Conservation (phyloP, 2,797 vertebrate species). For the Hydrocynus forskahlii region DNA sequence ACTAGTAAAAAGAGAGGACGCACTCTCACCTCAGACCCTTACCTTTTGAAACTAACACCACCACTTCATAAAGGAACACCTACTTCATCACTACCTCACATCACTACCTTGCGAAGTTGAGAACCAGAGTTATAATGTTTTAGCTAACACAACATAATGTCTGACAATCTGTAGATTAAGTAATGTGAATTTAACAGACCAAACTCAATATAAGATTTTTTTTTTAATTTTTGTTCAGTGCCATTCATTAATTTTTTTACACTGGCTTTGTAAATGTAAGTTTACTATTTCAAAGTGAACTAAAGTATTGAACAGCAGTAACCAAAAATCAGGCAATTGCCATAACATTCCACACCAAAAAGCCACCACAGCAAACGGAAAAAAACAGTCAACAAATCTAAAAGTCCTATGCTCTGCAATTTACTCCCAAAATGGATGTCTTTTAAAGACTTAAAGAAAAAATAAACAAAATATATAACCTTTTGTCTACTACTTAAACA, state of each 20-base stretch:
- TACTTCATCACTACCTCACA: conserved; percentile 1
- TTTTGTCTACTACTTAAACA: not conserved
- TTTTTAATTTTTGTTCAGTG: not conserved
- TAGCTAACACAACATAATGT: not conserved
- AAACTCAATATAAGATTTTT: not conserved
- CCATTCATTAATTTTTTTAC: too few species aligned
- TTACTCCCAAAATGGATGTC: not conserved
- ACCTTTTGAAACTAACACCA: conserved; percentile 48
- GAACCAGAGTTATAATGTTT: not conserved
- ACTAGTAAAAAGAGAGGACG: conserved; percentile 49
- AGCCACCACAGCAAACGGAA: not conserved
- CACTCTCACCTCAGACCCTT: conserved; percentile 30
- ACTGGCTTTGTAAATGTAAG: not conserved
- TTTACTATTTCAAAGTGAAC: not conserved
- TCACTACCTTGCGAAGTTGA: conserved; percentile 1
- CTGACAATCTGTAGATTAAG: too few species aligned
- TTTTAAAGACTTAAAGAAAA: not conserved
- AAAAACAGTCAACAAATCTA: not conserved
- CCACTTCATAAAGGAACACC: conserved; percentile 33
- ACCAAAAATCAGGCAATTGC: not conserved
- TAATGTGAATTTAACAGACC: not conserved
- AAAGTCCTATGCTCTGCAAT: not conserved
- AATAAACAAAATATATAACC: not conserved
- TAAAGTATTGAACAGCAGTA: not conserved
- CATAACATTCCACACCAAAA: not conserved